A percentile compares a stretch with the other conserved stretches of the same genome.
Evolutionary conservation across 2,888 invertebrate genomes (phyloP).

Genomic region (Reticulitermes lucifugus): DNA sequence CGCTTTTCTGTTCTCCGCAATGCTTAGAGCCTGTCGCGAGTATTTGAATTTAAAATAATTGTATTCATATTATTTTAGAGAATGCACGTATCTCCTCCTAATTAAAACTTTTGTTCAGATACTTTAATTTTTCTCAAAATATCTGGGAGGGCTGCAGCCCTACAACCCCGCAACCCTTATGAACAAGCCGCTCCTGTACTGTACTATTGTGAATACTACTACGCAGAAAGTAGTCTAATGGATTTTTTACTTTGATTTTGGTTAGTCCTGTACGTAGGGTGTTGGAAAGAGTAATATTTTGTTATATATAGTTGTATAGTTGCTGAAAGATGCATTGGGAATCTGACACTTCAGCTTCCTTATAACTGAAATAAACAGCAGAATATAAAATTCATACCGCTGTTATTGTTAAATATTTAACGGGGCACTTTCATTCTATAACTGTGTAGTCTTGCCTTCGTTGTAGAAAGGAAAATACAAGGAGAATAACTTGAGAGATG

Average conservation of each 20-base stretch:
- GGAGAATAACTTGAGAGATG: background rate
- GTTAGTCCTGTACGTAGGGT: background rate
- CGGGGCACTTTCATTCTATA: constrained; percentile 30
- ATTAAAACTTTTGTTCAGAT: too few relatives aligned
- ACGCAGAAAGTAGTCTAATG: too few relatives aligned
- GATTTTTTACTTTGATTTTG: background rate
- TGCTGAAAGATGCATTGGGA: background rate
- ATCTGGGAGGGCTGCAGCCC: too few relatives aligned
- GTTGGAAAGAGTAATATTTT: background rate
- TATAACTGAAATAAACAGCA: background rate
- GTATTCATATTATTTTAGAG: too few relatives aligned
- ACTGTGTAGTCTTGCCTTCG: background rate
- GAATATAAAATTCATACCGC: background rate
- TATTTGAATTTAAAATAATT: too few relatives aligned
- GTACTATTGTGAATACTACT: too few relatives aligned
- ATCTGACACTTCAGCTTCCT: background rate
- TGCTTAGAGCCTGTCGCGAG: too few relatives aligned
- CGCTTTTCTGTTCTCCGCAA: too few relatives aligned
- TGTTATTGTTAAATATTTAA: constrained; percentile 38
- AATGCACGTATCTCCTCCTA: too few relatives aligned
- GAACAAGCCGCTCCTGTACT: too few relatives aligned
- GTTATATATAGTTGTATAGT: background rate
- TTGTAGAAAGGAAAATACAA: background rate
- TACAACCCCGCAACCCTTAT: too few relatives aligned
- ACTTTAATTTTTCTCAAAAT: too few relatives aligned